Evolutionary conservation across 2,888 invertebrate genomes (phyloP), one percentile per base, ranked within the genome.

Genomic region (Parnassius glacialis): DNA sequence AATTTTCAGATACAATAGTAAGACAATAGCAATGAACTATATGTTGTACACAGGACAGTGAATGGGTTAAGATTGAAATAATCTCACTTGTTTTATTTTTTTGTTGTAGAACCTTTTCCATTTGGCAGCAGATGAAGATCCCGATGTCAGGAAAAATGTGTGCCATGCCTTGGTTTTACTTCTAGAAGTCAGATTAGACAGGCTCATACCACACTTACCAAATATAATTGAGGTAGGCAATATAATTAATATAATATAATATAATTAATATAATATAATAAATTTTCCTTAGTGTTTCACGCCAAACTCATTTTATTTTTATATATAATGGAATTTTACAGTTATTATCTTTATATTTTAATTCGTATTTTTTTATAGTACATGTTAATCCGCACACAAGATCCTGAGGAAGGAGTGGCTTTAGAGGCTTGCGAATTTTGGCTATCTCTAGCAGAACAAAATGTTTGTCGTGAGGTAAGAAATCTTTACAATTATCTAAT

Each of bases 401-500:
- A 97, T 84, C 88, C 94, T 1, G 98, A 99, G 80, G 98, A 99
- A 80, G 95, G 95, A 61, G 99, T 99, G 13, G 98, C 99, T 0
- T 90, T 99, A 64, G 99, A 99, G 87, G 99, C 99, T 0, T 99
- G 99, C 75, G 99, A 99, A 85, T 99, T 99, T 90, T 99, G 99
- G 99, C 88, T 99, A 57, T 97, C 98, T 0, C 92, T 99, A 59
- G 98, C 99, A 1, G 99, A 99, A 80, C 98, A 98, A 79, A 95
- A 94, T 73, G 94, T 99, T 69, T 99, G 99, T 84, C 95, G 96
- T 81, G 97, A 98, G 81, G 91, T 90, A 69, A 76, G 76, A 9
- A 41, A 48, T 34, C 34, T 34, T 34, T 34, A 34, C 7, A 34
- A 34, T 34, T 34, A 34, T 34, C 34, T 34, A 20, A 20, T 20